Evolutionary conservation across 1,140 invertebrate genomes (phyloP).

Genomic region (Matsumurasca onukii): DNA sequence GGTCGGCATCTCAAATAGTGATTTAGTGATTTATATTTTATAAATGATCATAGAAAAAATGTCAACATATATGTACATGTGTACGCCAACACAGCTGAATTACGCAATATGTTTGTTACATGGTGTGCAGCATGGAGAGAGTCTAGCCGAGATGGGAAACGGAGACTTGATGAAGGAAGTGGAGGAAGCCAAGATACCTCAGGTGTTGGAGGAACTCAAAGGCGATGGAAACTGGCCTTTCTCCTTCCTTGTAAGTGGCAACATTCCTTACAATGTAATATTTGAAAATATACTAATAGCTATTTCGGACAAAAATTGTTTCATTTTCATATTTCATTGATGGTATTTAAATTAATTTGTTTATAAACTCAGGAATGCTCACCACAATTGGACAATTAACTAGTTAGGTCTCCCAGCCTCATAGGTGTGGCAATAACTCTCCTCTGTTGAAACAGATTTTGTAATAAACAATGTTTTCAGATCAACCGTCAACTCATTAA

Average conservation of each 20-base stretch:
- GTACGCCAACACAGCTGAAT: too few relatives aligned
- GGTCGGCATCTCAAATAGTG: too few relatives aligned
- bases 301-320: too few relatives aligned
- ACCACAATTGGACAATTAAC: neutral
- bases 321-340: too few relatives aligned
- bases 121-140: neutral
- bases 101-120: too few relatives aligned
- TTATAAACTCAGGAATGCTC: neutral
- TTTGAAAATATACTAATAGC: neutral
- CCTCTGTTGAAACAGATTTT: neutral
- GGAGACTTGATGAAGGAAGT: neutral
- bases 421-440: neutral
- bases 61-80: too few relatives aligned
- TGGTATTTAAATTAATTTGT: neutral
- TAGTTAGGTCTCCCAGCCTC: neutral
- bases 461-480: too few relatives aligned
- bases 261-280: neutral
- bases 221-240: conserved; percentile 15
- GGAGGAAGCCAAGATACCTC: neutral
- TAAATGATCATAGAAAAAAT: too few relatives aligned
- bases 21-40: too few relatives aligned
- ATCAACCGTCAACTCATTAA: too few relatives aligned
- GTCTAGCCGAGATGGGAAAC: conserved; percentile 7
- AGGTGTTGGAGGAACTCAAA: neutral
- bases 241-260: neutral